Evolutionary conservation across 37 sponge, comb jelly and placozoan species (phyloP), one percentile per base, ranked within the genome.

Genomic region (Halichondria panicea): DNA sequence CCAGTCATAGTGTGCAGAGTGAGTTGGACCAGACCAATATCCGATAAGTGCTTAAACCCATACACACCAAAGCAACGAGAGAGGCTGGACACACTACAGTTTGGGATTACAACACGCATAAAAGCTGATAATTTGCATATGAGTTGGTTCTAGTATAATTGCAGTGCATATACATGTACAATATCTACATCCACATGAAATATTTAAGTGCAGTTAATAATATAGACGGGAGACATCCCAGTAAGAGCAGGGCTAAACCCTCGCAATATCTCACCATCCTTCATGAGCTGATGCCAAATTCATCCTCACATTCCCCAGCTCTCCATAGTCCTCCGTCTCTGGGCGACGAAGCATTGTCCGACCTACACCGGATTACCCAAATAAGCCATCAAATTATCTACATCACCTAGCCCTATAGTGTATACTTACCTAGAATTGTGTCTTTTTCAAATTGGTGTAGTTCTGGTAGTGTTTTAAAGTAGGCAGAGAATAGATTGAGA

Each of bases 361-460:
- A n/a, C 73, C 73, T 72, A 27, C 41, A 43, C 8, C 19, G 25
- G 24, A 11, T 48, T 48, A 15, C 11, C 52, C 52, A 48, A 48
- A 48, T 18, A 15, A 18, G 15, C 52, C 11, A 48, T 15, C 15
- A 48, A 15, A 48, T 15, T 48, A 48, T 11, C 13, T 18, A 11
- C 15, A 48, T 48, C 13, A 48, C 52, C 15, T 18, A 15, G 15
- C 11, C 15, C 15, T 18, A 15, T 11, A 15, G 4, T 3, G 31
- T 28, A 9, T 4, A 22, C 30, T 70, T 37, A 79, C 80, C 80
- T 55, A 68, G 25, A 32, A 79, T 35, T 43, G 55, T 35, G 19
- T 68, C 70, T 18, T 39, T 24, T 13, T 79, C 70, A 56, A 34
- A 57, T 4, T 32, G 80, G 69, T 79, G 70, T 11, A 79, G 41